A percentile compares a stretch with the other conserved stretches of the same genome.
Conservation (phyloP, 2,113 vertebrate genomes). For the Garra rufa region DNA sequence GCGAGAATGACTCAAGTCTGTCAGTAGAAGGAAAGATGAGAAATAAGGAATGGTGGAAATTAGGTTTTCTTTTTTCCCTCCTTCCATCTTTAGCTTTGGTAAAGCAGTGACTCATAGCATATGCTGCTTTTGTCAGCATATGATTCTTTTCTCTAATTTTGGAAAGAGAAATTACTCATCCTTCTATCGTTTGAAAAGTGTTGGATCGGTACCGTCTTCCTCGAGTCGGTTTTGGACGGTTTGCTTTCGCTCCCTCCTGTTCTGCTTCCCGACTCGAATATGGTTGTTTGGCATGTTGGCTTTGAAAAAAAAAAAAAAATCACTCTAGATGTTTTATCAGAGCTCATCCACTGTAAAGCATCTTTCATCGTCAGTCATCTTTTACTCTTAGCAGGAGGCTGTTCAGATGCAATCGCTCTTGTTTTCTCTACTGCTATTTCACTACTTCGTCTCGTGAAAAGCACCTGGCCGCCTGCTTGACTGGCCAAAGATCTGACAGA, state of each 20-base stretch:
- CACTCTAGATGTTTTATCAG: constrained; percentile 7
- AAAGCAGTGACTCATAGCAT: constrained; percentile 79
- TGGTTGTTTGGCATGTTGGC: background rate
- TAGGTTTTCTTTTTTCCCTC: constrained; percentile 21
- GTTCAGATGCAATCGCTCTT: constrained; percentile 45
- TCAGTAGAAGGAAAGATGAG: background rate
- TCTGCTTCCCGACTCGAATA: constrained; percentile 22
- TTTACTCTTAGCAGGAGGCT: constrained; percentile 12
- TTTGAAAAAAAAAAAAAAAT: constrained; percentile 15
- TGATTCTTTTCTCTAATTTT: constrained; percentile 73
- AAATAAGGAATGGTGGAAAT: constrained; percentile 34
- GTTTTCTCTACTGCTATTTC: constrained; percentile 52
- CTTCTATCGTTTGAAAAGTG: constrained; percentile 66
- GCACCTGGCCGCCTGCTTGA: constrained; percentile 61
- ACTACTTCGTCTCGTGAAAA: constrained; percentile 3
- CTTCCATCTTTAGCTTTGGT: constrained; percentile 65
- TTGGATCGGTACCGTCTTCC: constrained; percentile 59
- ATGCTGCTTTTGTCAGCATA: constrained; percentile 77
- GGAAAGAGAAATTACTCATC: constrained; percentile 72
- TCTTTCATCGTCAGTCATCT: constrained; percentile 12
- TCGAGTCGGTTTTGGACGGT: constrained; percentile 59
- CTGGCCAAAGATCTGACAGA: constrained; percentile 68
- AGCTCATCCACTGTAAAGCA: background rate
- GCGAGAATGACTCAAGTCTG: constrained; percentile 29
- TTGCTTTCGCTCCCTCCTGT: constrained; percentile 34